These are phyloP conservation scores for Euproctis similis DNA, from an alignment of 2,888 invertebrate genomes.

Conservation along the genomic window DNA sequence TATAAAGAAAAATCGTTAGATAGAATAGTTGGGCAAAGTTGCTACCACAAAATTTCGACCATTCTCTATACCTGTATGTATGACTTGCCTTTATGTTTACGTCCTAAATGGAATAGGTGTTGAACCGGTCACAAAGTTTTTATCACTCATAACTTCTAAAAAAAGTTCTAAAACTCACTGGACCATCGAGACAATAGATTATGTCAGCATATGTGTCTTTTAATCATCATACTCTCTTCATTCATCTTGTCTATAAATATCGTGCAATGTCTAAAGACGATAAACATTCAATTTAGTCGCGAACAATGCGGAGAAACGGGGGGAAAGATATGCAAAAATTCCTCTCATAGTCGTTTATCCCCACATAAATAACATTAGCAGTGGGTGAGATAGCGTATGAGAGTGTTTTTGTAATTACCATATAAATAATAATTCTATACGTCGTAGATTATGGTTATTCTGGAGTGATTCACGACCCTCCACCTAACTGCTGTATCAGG, in stretches of 20 bases:
- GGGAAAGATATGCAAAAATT: slow-evolving; percentile 68
- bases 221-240: too few relatives aligned
- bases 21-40: too few relatives aligned
- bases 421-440: slow-evolving; percentile 72
- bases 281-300: slow-evolving; percentile 62
- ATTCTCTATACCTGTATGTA: too few relatives aligned
- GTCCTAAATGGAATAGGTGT: too few relatives aligned
- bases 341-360: slow-evolving; percentile 64
- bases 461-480: slow-evolving; percentile 51
- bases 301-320: too few relatives aligned
- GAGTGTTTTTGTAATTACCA: slow-evolving; percentile 74
- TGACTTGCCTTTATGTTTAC: too few relatives aligned
- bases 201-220: background rate
- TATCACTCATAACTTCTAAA: too few relatives aligned
- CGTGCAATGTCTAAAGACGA: slow-evolving; percentile 21
- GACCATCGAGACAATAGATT: too few relatives aligned
- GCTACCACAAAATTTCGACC: too few relatives aligned
- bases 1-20: too few relatives aligned
- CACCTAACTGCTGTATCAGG: slow-evolving; percentile 3
- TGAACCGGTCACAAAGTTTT: too few relatives aligned
- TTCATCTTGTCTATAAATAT: slow-evolving; percentile 9
- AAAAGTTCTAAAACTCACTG: too few relatives aligned
- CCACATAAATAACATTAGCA: slow-evolving; percentile 68
- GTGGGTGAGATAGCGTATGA: slow-evolving; percentile 56
- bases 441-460: slow-evolving; percentile 66